These are phyloP conservation scores for Scopus umbretta DNA, from an alignment of 2,113 vertebrate genomes.

Conservation along the genomic window DNA sequence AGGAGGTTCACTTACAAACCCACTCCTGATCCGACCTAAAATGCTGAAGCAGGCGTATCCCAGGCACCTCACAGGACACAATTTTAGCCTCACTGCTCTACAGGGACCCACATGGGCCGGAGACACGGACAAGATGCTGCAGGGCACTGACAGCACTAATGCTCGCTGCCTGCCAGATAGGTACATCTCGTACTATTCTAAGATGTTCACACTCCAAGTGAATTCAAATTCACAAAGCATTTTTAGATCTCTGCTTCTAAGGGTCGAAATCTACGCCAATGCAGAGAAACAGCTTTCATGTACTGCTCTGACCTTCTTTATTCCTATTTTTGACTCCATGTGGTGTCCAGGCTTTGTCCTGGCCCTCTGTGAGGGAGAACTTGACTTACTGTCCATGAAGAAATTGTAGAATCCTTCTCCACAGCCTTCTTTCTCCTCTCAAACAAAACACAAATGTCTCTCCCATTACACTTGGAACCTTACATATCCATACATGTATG, in stretches of 20 bases:
- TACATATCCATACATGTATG: accelerated
- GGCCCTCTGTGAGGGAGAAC: not conserved
- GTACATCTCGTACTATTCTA: not conserved
- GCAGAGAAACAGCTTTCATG: not conserved
- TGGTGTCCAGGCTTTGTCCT: not conserved
- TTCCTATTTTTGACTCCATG: not conserved
- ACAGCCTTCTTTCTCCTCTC: not conserved
- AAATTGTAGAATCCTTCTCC: not conserved
- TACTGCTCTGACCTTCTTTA: not conserved
- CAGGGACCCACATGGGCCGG: not conserved
- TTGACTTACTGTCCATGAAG: not conserved
- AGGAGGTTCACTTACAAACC: not conserved
- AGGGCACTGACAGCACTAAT: not conserved
- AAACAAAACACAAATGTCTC: not conserved
- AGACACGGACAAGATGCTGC: not conserved
- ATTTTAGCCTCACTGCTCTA: not conserved
- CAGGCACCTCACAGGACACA: not conserved
- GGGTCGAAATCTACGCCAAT: not conserved
- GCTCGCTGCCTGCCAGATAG: not conserved
- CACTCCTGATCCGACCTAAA: not conserved
- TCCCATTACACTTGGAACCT: not conserved
- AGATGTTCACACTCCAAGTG: not conserved
- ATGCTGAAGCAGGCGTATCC: not conserved
- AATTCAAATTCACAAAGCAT: not conserved
- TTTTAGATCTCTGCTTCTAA: not conserved